These are phyloP conservation scores for Patiria miniata DNA, from an alignment of 35 echinoderm and acorn worm genomes.

Conservation along the genomic window DNA sequence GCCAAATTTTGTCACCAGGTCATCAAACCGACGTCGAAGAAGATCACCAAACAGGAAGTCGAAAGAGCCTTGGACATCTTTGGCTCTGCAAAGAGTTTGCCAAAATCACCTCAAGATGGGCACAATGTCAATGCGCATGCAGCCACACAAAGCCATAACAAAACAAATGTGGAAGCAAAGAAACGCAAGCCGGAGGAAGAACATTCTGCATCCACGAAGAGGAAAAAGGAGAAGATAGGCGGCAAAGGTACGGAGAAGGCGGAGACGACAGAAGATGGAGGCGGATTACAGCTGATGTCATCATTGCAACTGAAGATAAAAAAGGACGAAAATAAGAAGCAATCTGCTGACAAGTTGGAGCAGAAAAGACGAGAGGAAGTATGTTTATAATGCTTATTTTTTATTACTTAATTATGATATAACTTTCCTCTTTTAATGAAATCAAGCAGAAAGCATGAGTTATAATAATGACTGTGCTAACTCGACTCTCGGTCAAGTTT, in stretches of 20 bases:
- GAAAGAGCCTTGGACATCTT: slow-evolving; percentile 38
- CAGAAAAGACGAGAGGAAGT: background rate
- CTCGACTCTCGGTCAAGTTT: too few species aligned
- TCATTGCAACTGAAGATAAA: background rate
- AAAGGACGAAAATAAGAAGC: too few species aligned
- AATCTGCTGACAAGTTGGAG: background rate
- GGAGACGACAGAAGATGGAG: background rate
- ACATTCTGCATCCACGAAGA: background rate
- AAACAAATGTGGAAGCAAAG: background rate
- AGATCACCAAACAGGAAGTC: slow-evolving; percentile 10
- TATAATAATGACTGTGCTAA: too few species aligned
- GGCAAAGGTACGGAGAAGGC: background rate
- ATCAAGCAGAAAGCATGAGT: too few species aligned
- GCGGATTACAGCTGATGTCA: background rate
- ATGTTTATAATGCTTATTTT: too few species aligned
- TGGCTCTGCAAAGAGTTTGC: background rate
- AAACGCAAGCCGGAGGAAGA: background rate
- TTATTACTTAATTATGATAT: too few species aligned
- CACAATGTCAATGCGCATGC: background rate
- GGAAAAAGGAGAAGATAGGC: background rate
- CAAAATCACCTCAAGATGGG: background rate
- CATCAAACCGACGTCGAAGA: slow-evolving; percentile 1
- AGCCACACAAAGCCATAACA: background rate
- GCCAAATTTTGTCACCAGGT: background rate
- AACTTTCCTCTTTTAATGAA: too few species aligned